Base-by-base conservation (phyloP, 2,888 invertebrate species). In the Stenolophus ochropezus region DNA sequence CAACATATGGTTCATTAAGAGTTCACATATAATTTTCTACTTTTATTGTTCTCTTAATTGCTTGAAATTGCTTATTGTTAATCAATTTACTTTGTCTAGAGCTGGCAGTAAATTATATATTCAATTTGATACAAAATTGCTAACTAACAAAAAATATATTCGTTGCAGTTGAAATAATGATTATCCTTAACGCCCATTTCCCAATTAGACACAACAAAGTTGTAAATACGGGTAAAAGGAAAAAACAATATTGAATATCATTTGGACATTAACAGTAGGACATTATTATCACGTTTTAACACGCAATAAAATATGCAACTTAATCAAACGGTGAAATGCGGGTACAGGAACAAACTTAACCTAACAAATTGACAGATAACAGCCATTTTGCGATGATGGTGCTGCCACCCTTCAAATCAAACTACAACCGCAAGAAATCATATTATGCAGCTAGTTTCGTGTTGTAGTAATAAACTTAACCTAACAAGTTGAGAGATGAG, bases 1-100 rank as follows among this genome's bases (percentile, higher is more conserved):
- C 53, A 53, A 71, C 79, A 79, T 79, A 79, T 71, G 79, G 79
- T 79, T 79, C 79, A 79, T 79, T 79, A 79, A 71, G 18, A 49
- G 49, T 73, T 49, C 51, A 49, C 51, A 73, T 69, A 69, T 69
- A 69, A 69, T 69, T 33, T 33, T 69, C 51, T 73, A 73, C 33
- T 73, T 49, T 73, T 73, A 73, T 73, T 73, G 73, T 73, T 73
- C 14, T 25, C 20, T 33, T 73, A 73, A 73, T 73, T 51, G 73
- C 20, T 49, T 47, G 18, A 49, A 73, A 73, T 73, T 73, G 49
- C 73, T 73, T 73, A 73, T 73, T 73, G 49, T 33, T 27, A 27
- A 69, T 69, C 65, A 69, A 33, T 69, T 69, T 27, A 69, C 65
- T 21, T 33, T 33, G 65, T 69, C 65, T 69, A 18, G 27, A 33